Evolutionary conservation across 1,140 invertebrate genomes (phyloP).

Genomic region (Metaphire vulgaris): DNA sequence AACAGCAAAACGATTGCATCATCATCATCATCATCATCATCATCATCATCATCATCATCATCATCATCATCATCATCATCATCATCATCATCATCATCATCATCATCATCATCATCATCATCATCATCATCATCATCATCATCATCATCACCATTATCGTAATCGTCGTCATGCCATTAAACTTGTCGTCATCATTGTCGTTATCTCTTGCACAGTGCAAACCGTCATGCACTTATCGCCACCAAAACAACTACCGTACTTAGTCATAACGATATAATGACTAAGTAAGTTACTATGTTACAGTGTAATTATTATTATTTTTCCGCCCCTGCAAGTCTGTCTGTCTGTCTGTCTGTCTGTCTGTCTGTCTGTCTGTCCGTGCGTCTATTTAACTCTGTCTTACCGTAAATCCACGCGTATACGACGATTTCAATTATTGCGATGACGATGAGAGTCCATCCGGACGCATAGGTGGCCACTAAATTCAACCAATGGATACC

Average conservation of each 20-base stretch:
- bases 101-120: constrained; percentile 2
- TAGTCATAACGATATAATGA: no score
- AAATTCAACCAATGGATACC: constrained; percentile 30
- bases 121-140: background rate
- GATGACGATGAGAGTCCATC: constrained; percentile 29
- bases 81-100: constrained; percentile 3
- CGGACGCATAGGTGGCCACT: constrained; percentile 25
- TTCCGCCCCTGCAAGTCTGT: no score
- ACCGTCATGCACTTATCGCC: no score
- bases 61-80: constrained; percentile 2
- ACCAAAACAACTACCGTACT: no score
- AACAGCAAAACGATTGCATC: background rate
- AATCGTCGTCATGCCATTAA: no score
- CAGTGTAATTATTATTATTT: no score
- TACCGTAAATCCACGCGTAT: constrained; percentile 28
- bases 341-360: background rate
- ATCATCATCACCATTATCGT: background rate
- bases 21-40: constrained; percentile 3
- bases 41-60: background rate
- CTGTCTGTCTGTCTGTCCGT: background rate
- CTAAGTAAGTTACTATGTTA: no score
- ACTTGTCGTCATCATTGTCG: no score
- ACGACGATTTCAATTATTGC: constrained; percentile 23
- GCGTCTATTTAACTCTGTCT: background rate
- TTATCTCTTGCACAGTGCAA: no score